phyloP scores from a whole-genome alignment of 2,888 invertebrate species.

The Teleogryllus oceanicus region DNA sequence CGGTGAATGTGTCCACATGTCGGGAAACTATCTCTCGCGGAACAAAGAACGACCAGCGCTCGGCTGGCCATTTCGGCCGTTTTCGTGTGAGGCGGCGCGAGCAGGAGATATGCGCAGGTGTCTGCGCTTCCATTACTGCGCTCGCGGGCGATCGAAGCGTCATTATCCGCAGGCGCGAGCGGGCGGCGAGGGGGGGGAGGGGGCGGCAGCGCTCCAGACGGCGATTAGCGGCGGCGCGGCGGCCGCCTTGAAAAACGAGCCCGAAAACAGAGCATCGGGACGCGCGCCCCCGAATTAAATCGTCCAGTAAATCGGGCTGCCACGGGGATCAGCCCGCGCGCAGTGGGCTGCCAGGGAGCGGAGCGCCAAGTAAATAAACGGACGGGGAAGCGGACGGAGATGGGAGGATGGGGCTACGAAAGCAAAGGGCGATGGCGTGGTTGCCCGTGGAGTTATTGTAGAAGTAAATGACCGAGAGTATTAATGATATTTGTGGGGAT shows the following conservation, averaged over 20 bases:
- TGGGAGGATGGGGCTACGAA: neutral
- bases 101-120: neutral
- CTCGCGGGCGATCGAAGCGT: neutral
- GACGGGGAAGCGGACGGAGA: neutral
- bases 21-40: too few species aligned
- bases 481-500: too few species aligned
- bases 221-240: neutral
- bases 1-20: too few species aligned
- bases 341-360: too few species aligned
- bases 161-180: neutral
- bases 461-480: too few species aligned
- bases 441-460: too few species aligned
- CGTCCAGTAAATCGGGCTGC: conserved; percentile 6
- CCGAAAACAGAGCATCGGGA: neutral
- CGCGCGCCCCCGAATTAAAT: neutral
- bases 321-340: neutral
- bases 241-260: conserved; percentile 10
- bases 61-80: too few species aligned
- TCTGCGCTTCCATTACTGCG: conserved; percentile 5
- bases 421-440: too few species aligned
- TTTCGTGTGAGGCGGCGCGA: neutral
- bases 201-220: neutral
- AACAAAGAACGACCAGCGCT: too few species aligned
- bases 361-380: neutral
- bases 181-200: neutral